Evolutionary conservation across 2,797 vertebrate species (phyloP).

Genomic region (Hybognathus amarus): DNA sequence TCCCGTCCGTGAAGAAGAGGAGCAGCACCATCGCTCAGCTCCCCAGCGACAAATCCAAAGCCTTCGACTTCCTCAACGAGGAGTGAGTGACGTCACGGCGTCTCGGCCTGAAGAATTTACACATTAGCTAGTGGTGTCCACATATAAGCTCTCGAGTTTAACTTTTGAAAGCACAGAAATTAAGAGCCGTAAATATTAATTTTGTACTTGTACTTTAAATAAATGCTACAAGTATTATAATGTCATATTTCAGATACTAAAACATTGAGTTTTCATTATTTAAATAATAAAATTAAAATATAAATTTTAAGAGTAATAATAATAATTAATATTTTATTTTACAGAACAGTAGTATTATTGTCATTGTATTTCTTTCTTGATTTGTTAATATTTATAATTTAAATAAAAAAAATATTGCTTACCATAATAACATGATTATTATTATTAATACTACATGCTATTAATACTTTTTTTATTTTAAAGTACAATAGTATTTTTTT

Average conservation of each 20-base stretch:
- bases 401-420: too few species aligned
- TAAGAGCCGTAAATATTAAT: neutral
- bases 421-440: too few species aligned
- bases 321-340: too few species aligned
- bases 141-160: neutral
- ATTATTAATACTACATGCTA: too few species aligned
- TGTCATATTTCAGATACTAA: neutral
- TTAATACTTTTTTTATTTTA: too few species aligned
- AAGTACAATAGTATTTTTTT: too few species aligned
- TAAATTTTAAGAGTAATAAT: neutral
- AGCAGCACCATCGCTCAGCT: slow-evolving; percentile 95
- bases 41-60: slow-evolving; percentile 96
- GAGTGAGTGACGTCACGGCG: slow-evolving; percentile 83
- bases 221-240: neutral
- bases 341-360: too few species aligned
- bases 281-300: neutral
- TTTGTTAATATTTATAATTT: neutral
- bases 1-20: slow-evolving; percentile 94
- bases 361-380: neutral
- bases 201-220: too few species aligned
- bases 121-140: too few species aligned
- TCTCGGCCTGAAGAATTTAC: neutral
- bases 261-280: neutral
- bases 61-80: slow-evolving; percentile 98
- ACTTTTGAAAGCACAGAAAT: neutral